Percentiles rank a stretch among this genome's conserved stretches.
Conservation (phyloP, 1,140 invertebrate genomes). For the Araneus ventricosus region DNA sequence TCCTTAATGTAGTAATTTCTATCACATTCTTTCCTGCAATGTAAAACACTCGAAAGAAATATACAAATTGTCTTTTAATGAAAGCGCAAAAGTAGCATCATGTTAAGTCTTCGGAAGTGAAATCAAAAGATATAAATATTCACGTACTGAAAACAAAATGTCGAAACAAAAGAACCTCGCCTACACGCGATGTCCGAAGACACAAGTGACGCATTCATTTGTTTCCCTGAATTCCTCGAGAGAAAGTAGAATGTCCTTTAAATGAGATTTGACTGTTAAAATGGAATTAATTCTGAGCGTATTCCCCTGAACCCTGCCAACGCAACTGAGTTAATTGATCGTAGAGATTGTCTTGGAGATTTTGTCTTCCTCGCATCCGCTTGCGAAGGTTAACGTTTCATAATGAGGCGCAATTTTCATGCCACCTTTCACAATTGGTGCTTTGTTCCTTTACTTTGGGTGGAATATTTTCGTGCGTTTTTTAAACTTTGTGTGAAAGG, state of each 20-base stretch:
- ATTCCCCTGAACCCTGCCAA: background rate
- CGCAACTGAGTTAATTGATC: background rate
- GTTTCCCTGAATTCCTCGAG: background rate
- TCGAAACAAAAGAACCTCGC: too few relatives aligned
- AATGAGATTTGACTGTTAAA: background rate
- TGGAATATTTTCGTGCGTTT: too few relatives aligned
- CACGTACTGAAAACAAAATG: too few relatives aligned
- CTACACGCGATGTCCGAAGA: too few relatives aligned
- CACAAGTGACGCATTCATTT: background rate
- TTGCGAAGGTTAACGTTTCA: background rate
- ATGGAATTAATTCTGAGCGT: background rate
- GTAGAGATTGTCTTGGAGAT: conserved; percentile 27
- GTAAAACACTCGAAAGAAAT: too few relatives aligned
- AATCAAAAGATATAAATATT: too few relatives aligned
- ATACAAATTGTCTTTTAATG: too few relatives aligned
- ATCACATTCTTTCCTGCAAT: too few relatives aligned
- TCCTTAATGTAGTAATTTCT: too few relatives aligned
- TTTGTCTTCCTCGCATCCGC: conserved; percentile 36
- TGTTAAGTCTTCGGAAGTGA: too few relatives aligned
- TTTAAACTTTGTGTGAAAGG: too few relatives aligned
- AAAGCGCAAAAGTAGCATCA: too few relatives aligned
- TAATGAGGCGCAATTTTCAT: background rate
- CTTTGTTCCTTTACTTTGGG: background rate
- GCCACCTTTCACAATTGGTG: background rate
- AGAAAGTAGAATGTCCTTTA: conserved; percentile 25